These are phyloP conservation scores for sheep (Ovis aries) DNA, from an alignment of 2,113 vertebrate genomes.

Conservation along the genomic window ARS-UI_Ramb_v3.0 NC_056073.1:45313001-45313500, in stretches of 20 bases:
- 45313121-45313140: conserved; percentile 55
- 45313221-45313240: conserved; percentile 68
- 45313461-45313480: not conserved
- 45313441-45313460: not conserved
- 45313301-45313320: conserved; percentile 36
- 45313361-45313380: not conserved
- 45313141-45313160: conserved; percentile 47
- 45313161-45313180: conserved; percentile 46
- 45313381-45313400: conserved; percentile 7
- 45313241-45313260: conserved; percentile 56
- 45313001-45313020: conserved; percentile 62
- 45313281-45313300: conserved; percentile 40
- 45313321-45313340: conserved; percentile 41
- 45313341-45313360: not conserved
- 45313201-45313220: conserved; percentile 61
- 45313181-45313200: conserved; percentile 43
- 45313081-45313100: conserved; percentile 73
- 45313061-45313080: conserved; percentile 75
- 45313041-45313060: conserved; percentile 71
- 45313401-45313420: conserved; percentile 4
- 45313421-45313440: not conserved
- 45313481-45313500: not conserved
- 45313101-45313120: conserved; percentile 51
- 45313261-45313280: conserved; percentile 57
- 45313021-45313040: conserved; percentile 62